Evolutionary conservation across 2,113 vertebrate species (phyloP).

Genomic region (Thunnus thynnus): DNA sequence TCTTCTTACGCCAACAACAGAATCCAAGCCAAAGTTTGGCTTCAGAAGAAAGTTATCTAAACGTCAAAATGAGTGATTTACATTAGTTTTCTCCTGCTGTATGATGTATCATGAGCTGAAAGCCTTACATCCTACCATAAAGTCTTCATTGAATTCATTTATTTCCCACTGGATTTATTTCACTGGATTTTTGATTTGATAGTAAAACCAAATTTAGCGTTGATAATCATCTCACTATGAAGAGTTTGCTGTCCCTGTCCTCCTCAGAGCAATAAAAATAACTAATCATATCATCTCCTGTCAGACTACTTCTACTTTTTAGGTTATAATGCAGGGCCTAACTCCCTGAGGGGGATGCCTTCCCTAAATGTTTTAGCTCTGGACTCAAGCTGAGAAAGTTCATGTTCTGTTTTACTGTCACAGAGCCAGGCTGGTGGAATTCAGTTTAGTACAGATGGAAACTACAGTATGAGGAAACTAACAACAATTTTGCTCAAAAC

Average conservation of each 20-base stretch:
- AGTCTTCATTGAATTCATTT: conserved; percentile 14
- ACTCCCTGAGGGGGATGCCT: conserved; percentile 28
- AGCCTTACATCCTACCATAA: conserved; percentile 15
- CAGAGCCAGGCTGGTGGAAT: conserved; percentile 38
- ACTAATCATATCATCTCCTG: conserved; percentile 36
- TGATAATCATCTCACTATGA: neutral
- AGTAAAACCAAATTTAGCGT: conserved; percentile 20
- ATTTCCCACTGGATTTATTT: neutral
- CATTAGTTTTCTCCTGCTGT: conserved; percentile 8
- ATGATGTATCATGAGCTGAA: conserved; percentile 34
- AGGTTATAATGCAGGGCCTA: conserved; percentile 30
- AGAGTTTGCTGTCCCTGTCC: neutral
- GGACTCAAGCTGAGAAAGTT: conserved; percentile 45
- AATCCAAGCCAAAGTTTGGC: conserved; percentile 35
- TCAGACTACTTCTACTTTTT: conserved; percentile 53
- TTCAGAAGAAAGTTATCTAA: conserved; percentile 38
- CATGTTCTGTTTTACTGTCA: conserved; percentile 30
- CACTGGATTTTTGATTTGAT: neutral
- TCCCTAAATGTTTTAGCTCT: conserved; percentile 46
- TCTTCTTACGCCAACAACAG: conserved; percentile 48
- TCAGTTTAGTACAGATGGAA: conserved; percentile 13
- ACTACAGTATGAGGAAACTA: neutral
- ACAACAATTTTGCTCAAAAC: conserved; percentile 11
- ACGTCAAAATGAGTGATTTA: conserved; percentile 45
- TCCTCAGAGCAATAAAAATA: conserved; percentile 41